Base-by-base conservation (phyloP, 2,113 vertebrate genomes). In the Eulemur rufifrons region DNA sequence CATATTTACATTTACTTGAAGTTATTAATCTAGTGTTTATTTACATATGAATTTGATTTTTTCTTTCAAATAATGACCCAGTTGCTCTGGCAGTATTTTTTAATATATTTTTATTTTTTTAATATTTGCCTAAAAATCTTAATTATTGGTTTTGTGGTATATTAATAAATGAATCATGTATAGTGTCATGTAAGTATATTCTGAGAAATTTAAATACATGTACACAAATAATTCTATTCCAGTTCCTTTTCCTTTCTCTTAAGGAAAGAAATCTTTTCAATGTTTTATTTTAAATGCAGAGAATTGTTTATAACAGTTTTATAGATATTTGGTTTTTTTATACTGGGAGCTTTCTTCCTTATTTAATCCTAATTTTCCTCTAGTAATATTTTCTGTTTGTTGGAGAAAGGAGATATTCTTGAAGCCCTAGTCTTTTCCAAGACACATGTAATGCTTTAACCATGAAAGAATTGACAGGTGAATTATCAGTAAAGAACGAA, bases 371-470 rank as follows among this genome's bases (percentile, higher is more conserved):
- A 96, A 74, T 95, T 97, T 93, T 52, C 63, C 87, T 91, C 73
- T 47, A 86, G 80, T 80, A 69, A 86, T 97, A 98, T 98, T 97
- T 97, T 94, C 80, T 96, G 29, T 76, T 98, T 97, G 97, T 97
- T 98, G 96, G 95, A 97, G 96, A 98, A 96, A 91, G 86, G 96
- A 98, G 95, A 98, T 98, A 98, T 98, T 99, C 98, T 99, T 99
- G 98, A 99, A 99, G 98, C 76, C 82, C 76, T 85, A 96, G 87
- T 97, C 96, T 98, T 96, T 82, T 97, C 81, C 76, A 92, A 97
- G 97, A 98, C 98, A 99, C 98, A 98, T 99, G 98, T 98, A 98
- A 98, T 98, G 97, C 97, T 99, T 99, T 98, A 99, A 98, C 97
- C 97, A 86, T 98, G 98, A 98, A 98, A 98, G 96, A 98, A 97